Base-by-base conservation (phyloP, 2,888 invertebrate genomes). In the Noctua pronuba region DNA sequence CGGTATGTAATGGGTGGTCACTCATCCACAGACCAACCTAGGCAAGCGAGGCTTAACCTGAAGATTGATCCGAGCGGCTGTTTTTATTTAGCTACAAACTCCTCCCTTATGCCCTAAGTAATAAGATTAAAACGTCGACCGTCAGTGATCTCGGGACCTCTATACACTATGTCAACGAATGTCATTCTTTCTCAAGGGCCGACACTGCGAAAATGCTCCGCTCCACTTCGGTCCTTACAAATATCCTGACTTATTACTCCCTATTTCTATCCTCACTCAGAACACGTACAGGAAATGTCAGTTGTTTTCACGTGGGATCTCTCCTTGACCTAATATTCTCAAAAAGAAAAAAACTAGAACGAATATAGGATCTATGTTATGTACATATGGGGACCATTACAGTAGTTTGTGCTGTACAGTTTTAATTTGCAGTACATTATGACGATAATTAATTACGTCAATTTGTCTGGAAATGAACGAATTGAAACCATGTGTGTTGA, bases 321-420 rank as follows among this genome's bases (percentile, higher is more conserved):
- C 58, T 68, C 88, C 87, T 86, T 88, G 82, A 84, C 84, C 87
- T 64, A 77, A 70, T 85, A 76, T 60, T 83, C 74, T 64, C 6
- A 46, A 69, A 72, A 67, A 46, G 24, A 72, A 73, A 68, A 73
- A 83, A 66, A 65, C 58, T 74, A 58, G 44, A 35, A 16, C 44
- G 21, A 38, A 73, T 58, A 64, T 41, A 69, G 55, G 28, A 41
- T 78, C 24, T 49, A 35, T 21, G 24, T n/a, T 52, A 18, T 16
- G 16, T 52, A 35, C 69, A 52, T 21, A 28, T 44, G 28, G 52
- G 7, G 28, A 13, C 13, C 16, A 35, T 18, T 28, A 44, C 18
- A 77, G 31, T 35, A 46, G 21, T 24, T 6, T 31, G 5, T 31
- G n/a, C 35, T 55, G 24, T 77, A 6, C 3, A n/a, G 10, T 6